Conservation (phyloP, 2,888 invertebrate species). For the Hyles lineata region DNA sequence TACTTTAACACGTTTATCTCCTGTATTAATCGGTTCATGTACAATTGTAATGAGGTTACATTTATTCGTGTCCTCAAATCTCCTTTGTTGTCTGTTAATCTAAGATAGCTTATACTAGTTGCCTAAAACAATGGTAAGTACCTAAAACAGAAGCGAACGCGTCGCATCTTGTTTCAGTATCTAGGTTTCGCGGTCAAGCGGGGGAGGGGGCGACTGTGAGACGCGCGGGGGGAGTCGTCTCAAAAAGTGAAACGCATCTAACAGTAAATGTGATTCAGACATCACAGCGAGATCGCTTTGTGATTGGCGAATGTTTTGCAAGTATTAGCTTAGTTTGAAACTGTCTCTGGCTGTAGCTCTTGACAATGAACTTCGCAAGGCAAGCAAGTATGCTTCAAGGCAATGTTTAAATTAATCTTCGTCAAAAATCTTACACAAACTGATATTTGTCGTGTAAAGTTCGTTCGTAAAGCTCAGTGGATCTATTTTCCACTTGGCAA, state of each 20-base stretch:
- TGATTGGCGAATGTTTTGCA: constrained; percentile 21
- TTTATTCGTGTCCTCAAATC: too few species aligned
- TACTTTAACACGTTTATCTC: too few species aligned
- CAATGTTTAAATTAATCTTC: too few species aligned
- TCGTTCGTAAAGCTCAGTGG: too few species aligned
- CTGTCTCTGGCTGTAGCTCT: not conserved
- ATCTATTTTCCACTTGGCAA: too few species aligned
- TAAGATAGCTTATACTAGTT: not conserved
- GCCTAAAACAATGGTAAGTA: constrained; percentile 5
- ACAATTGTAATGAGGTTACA: too few species aligned
- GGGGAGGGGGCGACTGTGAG: constrained; percentile 49
- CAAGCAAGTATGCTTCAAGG: not conserved
- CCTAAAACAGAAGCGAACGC: constrained; percentile 18
- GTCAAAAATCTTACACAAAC: too few species aligned
- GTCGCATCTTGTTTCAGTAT: constrained; percentile 28
- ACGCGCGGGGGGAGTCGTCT: constrained; percentile 52
- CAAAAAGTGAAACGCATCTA: constrained; percentile 80
- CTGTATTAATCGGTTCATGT: too few species aligned
- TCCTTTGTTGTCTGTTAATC: not conserved
- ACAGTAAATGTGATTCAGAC: constrained; percentile 57
- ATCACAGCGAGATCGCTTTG: constrained; percentile 30
- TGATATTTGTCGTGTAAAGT: too few species aligned
- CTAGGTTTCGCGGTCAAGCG: constrained; percentile 73
- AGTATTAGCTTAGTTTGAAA: not conserved
- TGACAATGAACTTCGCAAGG: not conserved